These are phyloP conservation scores for Melanotaenia nigrans DNA, from an alignment of 2,797 vertebrate genomes.

Conservation along the genomic window DNA sequence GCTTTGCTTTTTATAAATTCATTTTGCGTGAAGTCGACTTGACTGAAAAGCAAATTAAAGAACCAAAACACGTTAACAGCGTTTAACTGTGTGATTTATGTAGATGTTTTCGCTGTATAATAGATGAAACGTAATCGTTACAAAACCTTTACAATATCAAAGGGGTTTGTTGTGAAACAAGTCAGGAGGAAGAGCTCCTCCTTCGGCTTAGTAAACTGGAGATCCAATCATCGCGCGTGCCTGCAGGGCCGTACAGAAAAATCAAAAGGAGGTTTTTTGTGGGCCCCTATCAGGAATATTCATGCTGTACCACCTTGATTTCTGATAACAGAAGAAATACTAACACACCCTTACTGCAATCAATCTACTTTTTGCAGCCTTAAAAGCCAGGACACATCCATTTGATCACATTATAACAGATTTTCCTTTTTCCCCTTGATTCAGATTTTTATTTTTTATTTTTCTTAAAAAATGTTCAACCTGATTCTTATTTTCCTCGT, in stretches of 20 bases:
- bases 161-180: slow-evolving; percentile 69
- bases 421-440: neutral
- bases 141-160: slow-evolving; percentile 66
- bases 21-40: neutral
- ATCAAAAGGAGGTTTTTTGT: neutral
- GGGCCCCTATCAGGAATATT: neutral
- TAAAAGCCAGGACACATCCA: neutral
- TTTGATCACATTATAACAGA: neutral
- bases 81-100: neutral
- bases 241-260: slow-evolving; percentile 29
- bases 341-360: neutral
- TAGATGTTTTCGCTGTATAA: neutral
- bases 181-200: slow-evolving; percentile 40
- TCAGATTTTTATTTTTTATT: neutral
- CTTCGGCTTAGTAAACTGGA: slow-evolving; percentile 14
- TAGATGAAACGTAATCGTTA: slow-evolving; percentile 34
- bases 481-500: neutral
- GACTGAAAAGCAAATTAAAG: neutral
- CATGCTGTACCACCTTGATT: neutral
- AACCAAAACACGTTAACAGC: neutral
- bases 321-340: neutral
- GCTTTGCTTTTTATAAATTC: neutral
- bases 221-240: slow-evolving; percentile 21
- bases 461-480: neutral
- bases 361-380: neutral